Conservation (phyloP, 1,140 invertebrate genomes). For the Drosophila prosaltans region DNA sequence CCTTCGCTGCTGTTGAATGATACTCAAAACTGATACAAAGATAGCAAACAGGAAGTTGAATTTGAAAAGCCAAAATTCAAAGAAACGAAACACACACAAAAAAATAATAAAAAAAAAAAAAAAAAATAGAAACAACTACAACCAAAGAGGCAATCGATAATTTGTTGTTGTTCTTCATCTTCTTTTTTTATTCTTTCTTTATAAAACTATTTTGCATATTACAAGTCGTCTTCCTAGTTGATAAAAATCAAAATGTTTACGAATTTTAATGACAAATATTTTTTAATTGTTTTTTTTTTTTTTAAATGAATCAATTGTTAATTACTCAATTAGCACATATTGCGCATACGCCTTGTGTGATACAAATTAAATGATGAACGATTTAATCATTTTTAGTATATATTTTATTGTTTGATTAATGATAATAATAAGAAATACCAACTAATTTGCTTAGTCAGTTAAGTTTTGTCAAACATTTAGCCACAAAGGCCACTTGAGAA, state of each 20-base stretch:
- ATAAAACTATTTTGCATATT: constrained; percentile 51
- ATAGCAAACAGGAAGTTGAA: constrained; percentile 59
- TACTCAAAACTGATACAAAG: constrained; percentile 65
- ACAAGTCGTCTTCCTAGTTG: constrained; percentile 24
- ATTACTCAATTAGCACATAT: not conserved
- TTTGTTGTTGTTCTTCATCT: constrained; percentile 30
- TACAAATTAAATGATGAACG: not conserved
- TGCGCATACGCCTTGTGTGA: constrained; percentile 15
- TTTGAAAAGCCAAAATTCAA: not conserved
- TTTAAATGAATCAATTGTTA: not conserved
- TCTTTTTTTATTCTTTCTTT: constrained; percentile 23
- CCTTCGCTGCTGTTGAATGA: constrained; percentile 61
- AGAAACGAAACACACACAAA: constrained; percentile 17
- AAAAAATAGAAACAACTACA: constrained; percentile 31
- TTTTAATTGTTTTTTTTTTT: not conserved
- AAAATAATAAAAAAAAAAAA: constrained; percentile 49
- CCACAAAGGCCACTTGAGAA: constrained; percentile 21
- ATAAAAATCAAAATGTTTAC: constrained; percentile 35
- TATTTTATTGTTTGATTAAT: constrained; percentile 13
- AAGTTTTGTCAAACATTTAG: constrained; percentile 13
- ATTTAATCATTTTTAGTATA: not conserved
- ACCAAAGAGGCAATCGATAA: constrained; percentile 61
- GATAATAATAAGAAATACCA: not conserved
- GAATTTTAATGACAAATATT: not conserved
- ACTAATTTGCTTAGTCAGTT: constrained; percentile 7